Conservation (phyloP, 2,113 vertebrate species). For the Euleptes europaea region DNA sequence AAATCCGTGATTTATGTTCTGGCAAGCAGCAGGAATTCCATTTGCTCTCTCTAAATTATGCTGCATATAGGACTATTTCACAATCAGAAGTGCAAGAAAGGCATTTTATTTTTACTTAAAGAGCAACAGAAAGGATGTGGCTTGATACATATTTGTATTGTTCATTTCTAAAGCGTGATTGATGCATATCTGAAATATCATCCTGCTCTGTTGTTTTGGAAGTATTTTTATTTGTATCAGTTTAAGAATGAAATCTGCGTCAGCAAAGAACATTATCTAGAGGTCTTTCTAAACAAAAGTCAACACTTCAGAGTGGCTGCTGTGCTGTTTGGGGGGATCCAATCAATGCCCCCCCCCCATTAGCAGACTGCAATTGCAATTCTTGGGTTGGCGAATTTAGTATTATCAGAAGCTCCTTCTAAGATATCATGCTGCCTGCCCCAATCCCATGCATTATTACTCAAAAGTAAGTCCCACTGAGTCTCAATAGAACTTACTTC, state of each 20-base stretch:
- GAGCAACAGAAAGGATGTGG: conserved; percentile 7
- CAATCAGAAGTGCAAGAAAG: conserved; percentile 18
- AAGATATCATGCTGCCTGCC: too few relatives aligned
- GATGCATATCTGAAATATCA: conserved; percentile 4
- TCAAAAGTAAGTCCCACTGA: too few relatives aligned
- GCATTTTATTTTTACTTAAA: not conserved
- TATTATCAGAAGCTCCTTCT: too few relatives aligned
- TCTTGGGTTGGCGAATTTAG: too few relatives aligned
- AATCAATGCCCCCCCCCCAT: not conserved
- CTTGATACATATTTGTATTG: conserved; percentile 12
- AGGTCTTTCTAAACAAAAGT: not conserved
- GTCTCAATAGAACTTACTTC: too few relatives aligned
- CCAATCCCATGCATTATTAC: too few relatives aligned
- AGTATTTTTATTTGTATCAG: conserved; percentile 17
- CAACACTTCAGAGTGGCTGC: not conserved
- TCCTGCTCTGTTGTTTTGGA: not conserved
- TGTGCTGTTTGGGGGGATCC: not conserved
- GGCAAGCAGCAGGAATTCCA: conserved; percentile 34
- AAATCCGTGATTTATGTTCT: conserved; percentile 44
- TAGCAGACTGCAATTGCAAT: not conserved
- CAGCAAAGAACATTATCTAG: not conserved
- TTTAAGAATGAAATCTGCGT: conserved; percentile 11
- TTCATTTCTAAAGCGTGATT: conserved; percentile 30
- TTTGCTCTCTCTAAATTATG: conserved; percentile 14
- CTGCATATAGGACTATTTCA: not conserved